Conservation (phyloP, 2,797 vertebrate species). For the Glossophaga mutica region DNA sequence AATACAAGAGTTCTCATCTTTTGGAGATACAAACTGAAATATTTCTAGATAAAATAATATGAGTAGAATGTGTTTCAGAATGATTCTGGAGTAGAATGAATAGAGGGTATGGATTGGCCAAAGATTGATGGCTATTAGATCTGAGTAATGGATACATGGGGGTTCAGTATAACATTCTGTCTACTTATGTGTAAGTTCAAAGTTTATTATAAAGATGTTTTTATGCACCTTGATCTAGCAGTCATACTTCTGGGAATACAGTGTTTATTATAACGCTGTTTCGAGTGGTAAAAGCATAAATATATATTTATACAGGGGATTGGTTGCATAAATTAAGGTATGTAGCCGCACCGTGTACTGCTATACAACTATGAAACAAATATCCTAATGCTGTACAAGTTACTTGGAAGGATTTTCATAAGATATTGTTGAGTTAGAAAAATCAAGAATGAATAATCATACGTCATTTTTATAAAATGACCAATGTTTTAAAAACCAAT, state of each 20-base stretch:
- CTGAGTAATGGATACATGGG: background rate
- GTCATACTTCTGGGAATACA: background rate
- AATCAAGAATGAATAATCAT: constrained; percentile 19
- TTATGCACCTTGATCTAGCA: background rate
- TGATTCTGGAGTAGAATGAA: background rate
- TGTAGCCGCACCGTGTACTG: background rate
- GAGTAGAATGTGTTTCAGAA: background rate
- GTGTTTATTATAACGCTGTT: background rate
- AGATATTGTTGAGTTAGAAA: constrained; percentile 6
- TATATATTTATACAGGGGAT: background rate
- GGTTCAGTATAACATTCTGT: background rate
- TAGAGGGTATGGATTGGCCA: background rate
- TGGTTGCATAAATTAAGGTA: background rate
- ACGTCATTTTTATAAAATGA: background rate
- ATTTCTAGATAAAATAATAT: background rate
- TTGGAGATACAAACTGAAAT: background rate
- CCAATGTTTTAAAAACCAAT: background rate
- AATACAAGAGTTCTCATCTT: background rate
- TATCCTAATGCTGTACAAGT: background rate
- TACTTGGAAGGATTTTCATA: constrained; percentile 37
- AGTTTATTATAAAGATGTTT: background rate
- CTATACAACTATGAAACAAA: background rate
- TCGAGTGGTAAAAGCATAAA: background rate
- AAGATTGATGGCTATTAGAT: background rate
- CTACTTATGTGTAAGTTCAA: background rate